phyloP scores from a whole-genome alignment of 2,888 invertebrate genomes.

The Eledone cirrhosa region DNA sequence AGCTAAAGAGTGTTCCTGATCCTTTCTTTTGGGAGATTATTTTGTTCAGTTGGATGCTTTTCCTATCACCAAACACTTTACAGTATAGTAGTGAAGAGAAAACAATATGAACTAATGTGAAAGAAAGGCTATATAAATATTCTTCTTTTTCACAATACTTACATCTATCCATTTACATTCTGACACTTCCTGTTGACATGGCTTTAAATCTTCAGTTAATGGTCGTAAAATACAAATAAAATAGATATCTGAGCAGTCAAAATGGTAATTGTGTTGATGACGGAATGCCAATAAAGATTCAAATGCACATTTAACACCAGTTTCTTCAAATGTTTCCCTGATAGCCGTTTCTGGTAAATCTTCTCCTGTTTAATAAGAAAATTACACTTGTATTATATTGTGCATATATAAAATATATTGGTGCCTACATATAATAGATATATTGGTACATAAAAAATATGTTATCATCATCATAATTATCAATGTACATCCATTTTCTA shows the following conservation, averaged over 20 bases:
- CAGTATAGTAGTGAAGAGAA: background rate
- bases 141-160: constrained; percentile 36
- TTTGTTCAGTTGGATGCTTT: too few relatives aligned
- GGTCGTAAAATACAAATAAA: constrained; percentile 79
- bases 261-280: constrained; percentile 79
- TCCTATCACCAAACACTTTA: too few relatives aligned
- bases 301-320: constrained; percentile 81
- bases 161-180: constrained; percentile 82
- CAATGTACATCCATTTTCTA: too few relatives aligned
- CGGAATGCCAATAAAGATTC: constrained; percentile 80
- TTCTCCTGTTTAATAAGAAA: constrained; percentile 74
- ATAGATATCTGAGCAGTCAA: constrained; percentile 88
- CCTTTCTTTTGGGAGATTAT: too few relatives aligned
- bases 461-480: too few relatives aligned
- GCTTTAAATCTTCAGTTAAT: constrained; percentile 72
- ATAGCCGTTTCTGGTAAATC: constrained; percentile 82
- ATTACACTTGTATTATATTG: background rate
- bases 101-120: background rate
- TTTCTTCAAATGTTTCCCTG: constrained; percentile 90
- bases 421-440: too few relatives aligned
- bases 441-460: too few relatives aligned
- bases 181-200: constrained; percentile 81
- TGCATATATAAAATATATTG: too few relatives aligned
- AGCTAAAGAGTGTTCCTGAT: too few relatives aligned
- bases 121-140: background rate